Percentiles rank a stretch among this genome's conserved stretches.
phyloP scores from a whole-genome alignment of 2,113 vertebrate species.

The Ictalurus punctatus region DNA sequence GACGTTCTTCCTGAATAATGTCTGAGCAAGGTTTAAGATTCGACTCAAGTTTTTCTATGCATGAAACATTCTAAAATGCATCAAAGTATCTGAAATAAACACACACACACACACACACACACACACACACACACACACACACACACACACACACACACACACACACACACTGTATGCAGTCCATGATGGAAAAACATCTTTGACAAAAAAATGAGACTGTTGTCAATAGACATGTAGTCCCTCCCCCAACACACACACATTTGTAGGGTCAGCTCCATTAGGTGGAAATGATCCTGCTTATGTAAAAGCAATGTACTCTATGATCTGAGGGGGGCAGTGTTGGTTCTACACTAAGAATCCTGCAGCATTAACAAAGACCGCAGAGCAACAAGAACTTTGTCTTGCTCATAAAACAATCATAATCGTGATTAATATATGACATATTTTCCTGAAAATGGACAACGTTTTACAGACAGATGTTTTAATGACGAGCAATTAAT shows the following conservation, averaged over 20 bases:
- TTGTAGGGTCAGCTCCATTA: not conserved
- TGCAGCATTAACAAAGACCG: not conserved
- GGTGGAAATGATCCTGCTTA: not conserved
- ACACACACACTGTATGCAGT: not conserved
- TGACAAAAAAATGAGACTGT: not conserved
- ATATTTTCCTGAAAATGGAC: not conserved
- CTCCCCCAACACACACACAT: not conserved
- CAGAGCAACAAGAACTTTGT: not conserved
- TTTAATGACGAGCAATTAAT: not conserved
- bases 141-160: not conserved
- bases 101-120: too few relatives aligned
- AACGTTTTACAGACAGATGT: not conserved
- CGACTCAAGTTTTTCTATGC: not conserved
- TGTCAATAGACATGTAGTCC: not conserved
- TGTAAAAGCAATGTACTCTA: conserved; percentile 48
- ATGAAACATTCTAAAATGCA: not conserved
- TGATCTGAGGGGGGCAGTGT: conserved; percentile 68
- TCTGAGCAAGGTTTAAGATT: not conserved
- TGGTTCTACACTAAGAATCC: conserved; percentile 51
- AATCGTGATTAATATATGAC: not conserved
- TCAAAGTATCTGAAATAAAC: not conserved
- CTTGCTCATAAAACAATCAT: not conserved
- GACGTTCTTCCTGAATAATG: not conserved
- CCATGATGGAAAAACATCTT: not conserved
- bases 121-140: not conserved